Base-by-base conservation (phyloP, 2,113 vertebrate genomes). In the Phoxinus phoxinus region DNA sequence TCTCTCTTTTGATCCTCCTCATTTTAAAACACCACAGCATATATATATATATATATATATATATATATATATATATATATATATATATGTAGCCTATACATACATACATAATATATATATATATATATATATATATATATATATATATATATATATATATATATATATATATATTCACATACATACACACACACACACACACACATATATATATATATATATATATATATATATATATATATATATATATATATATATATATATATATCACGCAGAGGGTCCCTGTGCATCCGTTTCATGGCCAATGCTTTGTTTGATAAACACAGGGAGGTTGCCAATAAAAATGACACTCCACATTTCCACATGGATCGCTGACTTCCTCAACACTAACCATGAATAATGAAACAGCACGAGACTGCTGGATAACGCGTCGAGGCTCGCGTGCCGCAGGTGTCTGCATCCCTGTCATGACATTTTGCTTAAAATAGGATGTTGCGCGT, bases 401-500 rank as follows among this genome's bases (percentile, higher is more conserved):
- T 81, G 53, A 46, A 84, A 27, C 1, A 35, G 1, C 32, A 11
- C 6, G 53, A 65, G 81, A 4, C 30, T 46, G 59, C 27, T 1
- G 23, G 72, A 72, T 4, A 77, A 15, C 30, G 73, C 74, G 7
- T 30, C 46, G 74, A 37, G 35, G 48, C 8, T 27, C 67, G 67
- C 37, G 85, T 76, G 71, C 79, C 80, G 85, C 84, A 85, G 86
- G 78, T 86, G 84, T 78, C 48, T 71, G 79, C 79, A 82, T 78
- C 48, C 65, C 83, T 71, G 59, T 81, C 69, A 76, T 85, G 85
- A 82, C 72, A 74, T 76, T 76, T 56, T n/a, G 76, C 63, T 77
- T 17, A 30, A 72, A 15, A 61, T 67, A 81, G 30, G 58, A 25
- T 67, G 21, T 19, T 25, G 72, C 84, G 83, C 84, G 76, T 76